Base-by-base conservation (phyloP, 2,797 vertebrate species). In the Strix occidentalis region DNA sequence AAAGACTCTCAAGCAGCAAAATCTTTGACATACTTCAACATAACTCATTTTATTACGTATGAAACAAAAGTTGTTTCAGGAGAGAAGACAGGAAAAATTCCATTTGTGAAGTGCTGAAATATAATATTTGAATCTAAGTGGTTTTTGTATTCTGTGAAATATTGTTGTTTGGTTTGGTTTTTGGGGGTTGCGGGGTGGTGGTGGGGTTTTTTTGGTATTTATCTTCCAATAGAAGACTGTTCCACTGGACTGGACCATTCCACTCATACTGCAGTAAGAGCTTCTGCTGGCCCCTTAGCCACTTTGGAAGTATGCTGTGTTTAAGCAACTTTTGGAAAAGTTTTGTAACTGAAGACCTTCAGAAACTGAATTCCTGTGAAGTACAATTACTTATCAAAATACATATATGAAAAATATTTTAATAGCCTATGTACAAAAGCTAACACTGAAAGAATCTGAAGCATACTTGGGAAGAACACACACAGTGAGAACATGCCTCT, bases 381-480 rank as follows among this genome's bases (percentile, higher is more conserved):
- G 25, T 60, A 63, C 8, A 51, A 41, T 46, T 58, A 26, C 31
- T 60, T 48, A 54, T 9, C 21, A 65, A 82, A 76, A 82, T 14
- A 63, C 4, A 8, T 29, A 60, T 10, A 8, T 5, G 14, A 78
- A 78, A 77, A 72, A 50, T 29, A 66, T 39, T 61, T 71, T 20
- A 45, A 46, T 24, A 54, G 6, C 10, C 64, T 71, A 17, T 20
- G 53, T 25, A 83, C 9, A 33, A 83, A 63, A 72, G 33, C 7
- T 77, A 71, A 72, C 35, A 56, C 16, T 48, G 19, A 61, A 77
- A 77, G 33, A 57, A 37, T 65, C 53, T 57, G 24, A 4, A 56
- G 2, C 0, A 0, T 51, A 66, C 21, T 41, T 71, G 37, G 29
- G n/a, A 39, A 56, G 45, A 68, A 56, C 60, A 61, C 1, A 8